Conservation (phyloP, 2,888 invertebrate genomes). For the Adelphocoris suturalis region DNA sequence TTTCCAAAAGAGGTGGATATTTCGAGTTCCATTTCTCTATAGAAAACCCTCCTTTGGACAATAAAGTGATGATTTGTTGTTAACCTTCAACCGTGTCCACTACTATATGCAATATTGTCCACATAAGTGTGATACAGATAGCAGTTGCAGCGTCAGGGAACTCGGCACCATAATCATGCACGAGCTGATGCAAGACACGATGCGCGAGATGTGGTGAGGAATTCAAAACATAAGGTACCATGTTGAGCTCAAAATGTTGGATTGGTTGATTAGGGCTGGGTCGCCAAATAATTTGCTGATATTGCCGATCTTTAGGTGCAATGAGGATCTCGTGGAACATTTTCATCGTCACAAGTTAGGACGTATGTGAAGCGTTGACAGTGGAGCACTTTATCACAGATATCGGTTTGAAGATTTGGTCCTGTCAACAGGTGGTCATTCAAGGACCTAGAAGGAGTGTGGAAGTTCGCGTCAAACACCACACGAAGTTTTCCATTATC, state of each 20-base stretch:
- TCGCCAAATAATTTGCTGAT: slow-evolving; percentile 16
- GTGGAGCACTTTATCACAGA: neutral
- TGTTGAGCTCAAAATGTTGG: neutral
- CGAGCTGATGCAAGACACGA: neutral
- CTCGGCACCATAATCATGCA: neutral
- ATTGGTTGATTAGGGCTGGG: neutral
- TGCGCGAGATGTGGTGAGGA: neutral
- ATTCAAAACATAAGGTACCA: neutral
- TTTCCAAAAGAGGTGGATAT: neutral
- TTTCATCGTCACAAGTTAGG: slow-evolving; percentile 15
- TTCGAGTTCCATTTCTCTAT: neutral
- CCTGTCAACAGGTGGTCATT: slow-evolving; percentile 19
- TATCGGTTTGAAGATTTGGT: slow-evolving; percentile 11
- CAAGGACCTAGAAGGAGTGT: neutral
- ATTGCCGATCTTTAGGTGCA: neutral
- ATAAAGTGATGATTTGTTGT: neutral
- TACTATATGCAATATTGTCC: neutral
- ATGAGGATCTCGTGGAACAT: slow-evolving; percentile 3
- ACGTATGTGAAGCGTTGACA: neutral
- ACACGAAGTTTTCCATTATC: too few species aligned
- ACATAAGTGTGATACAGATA: slow-evolving; percentile 20
- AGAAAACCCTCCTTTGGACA: neutral
- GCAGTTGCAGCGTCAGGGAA: slow-evolving; percentile 3
- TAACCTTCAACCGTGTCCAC: slow-evolving; percentile 8
- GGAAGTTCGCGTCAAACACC: too few species aligned